phyloP scores from a whole-genome alignment of 2,797 vertebrate species.

The Pipistrellus kuhlii region DNA sequence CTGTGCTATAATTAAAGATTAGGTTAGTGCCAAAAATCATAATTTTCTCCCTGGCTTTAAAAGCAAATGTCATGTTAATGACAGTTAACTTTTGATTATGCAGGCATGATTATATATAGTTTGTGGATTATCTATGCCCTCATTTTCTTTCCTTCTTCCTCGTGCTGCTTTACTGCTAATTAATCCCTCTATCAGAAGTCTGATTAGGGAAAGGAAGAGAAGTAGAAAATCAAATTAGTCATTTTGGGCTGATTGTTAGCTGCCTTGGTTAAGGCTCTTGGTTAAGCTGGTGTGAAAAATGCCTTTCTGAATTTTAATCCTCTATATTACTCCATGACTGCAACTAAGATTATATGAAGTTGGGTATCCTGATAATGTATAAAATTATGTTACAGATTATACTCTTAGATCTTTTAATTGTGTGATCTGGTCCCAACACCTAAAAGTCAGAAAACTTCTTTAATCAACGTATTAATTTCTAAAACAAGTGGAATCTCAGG shows the following conservation, averaged over 20 bases:
- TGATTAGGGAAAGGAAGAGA: slow-evolving; percentile 79
- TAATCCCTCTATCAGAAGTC: slow-evolving; percentile 82
- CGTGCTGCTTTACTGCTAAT: slow-evolving; percentile 81
- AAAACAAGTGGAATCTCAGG: background rate
- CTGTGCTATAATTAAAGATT: slow-evolving; percentile 80
- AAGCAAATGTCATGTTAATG: slow-evolving; percentile 79
- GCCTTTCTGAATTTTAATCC: slow-evolving; percentile 34
- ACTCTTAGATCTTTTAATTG: background rate
- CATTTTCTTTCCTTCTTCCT: slow-evolving; percentile 76
- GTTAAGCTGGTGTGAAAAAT: slow-evolving; percentile 62
- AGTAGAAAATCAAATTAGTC: slow-evolving; percentile 81
- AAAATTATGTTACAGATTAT: background rate
- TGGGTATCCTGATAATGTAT: background rate
- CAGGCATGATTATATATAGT: slow-evolving; percentile 81
- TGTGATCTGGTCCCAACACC: background rate
- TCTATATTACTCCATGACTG: background rate
- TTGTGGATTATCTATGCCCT: slow-evolving; percentile 81
- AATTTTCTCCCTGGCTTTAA: slow-evolving; percentile 78
- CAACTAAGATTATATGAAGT: slow-evolving; percentile 8
- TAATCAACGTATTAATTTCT: background rate
- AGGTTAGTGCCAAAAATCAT: slow-evolving; percentile 79
- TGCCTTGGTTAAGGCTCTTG: slow-evolving; percentile 68
- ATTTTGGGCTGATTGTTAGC: slow-evolving; percentile 71
- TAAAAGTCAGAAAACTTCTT: slow-evolving; percentile 2
- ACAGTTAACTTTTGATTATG: slow-evolving; percentile 72